phyloP scores from a whole-genome alignment of 2,888 invertebrate genomes.

The Amorpha juglandis region DNA sequence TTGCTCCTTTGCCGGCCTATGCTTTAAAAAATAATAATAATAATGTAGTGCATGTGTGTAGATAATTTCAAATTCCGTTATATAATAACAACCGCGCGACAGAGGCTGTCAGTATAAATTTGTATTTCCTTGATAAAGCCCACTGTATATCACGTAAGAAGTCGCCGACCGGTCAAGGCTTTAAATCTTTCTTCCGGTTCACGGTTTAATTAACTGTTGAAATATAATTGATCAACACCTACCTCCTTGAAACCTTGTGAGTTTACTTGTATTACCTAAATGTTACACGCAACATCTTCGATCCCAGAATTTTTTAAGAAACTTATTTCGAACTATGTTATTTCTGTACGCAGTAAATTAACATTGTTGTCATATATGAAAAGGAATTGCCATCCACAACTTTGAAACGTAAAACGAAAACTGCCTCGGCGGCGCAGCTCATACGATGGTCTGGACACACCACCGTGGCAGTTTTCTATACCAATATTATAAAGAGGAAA shows the following conservation, averaged over 20 bases:
- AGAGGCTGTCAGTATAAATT: no score
- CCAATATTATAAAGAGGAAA: no score
- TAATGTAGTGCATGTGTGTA: background rate
- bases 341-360: background rate
- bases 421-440: no score
- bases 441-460: no score
- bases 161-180: constrained; percentile 17
- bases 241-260: constrained; percentile 2
- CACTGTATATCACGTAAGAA: constrained; percentile 11
- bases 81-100: no score
- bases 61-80: background rate
- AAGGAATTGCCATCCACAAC: background rate
- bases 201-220: constrained; percentile 15
- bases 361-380: background rate
- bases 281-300: background rate
- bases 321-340: background rate
- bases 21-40: no score
- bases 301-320: background rate
- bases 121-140: background rate
- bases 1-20: no score
- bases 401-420: no score
- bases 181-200: constrained; percentile 13
- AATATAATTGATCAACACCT: constrained; percentile 12
- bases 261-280: constrained; percentile 1
- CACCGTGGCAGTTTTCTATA: no score